Evolutionary conservation across 2,797 vertebrate genomes (phyloP), one percentile per base, ranked within the genome.

Genomic region (Tiaroga cobitis): DNA sequence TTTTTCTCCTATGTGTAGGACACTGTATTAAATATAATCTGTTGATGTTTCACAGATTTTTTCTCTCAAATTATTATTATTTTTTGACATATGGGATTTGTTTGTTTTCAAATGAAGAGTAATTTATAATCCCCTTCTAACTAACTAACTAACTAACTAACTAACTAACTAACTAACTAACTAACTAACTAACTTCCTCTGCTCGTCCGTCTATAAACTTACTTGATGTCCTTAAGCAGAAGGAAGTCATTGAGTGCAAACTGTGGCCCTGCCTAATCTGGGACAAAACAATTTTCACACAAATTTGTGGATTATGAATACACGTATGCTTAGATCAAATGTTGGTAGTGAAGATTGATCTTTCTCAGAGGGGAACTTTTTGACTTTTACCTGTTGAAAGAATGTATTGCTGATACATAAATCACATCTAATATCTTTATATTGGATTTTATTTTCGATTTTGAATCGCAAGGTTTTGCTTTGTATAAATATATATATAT

Each of bases 1-100:
- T 77, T 82, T 82, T 82, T 65, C n/a, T 8, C 24, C 51, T 37
- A 54, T 84, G 29, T 81, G 51, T 9, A 81, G 67, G 34, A 56
- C 39, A 26, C 51, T 15, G n/a, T 29, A 21, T 59, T 70, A 16
- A 70, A 51, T 68, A 43, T 63, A 8, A 32, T 72, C 37, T 41
- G n/a, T 43, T 82, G 13, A 56, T 59, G 7, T 43, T 41, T 15
- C 13, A 11, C 18, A 75, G 3, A 21, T 11, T 26, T 7, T 29
- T 21, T 21, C 41, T 67, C 13, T 68, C 13, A 69, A 8, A 5
- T 9, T 3, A 0, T 26, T 4, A 4, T 32, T 56, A 4, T 46
- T 18, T 49, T 5, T 21, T 29, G 6, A 2, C 2, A 43, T 15
- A 19, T 32, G 8, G 4, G 18, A 39, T 72, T 41, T 56, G 67